A percentile compares a stretch with the other conserved stretches of the same genome.
Evolutionary conservation across 2,113 vertebrate genomes (phyloP).

Genomic region (Atractosteus spatula): DNA sequence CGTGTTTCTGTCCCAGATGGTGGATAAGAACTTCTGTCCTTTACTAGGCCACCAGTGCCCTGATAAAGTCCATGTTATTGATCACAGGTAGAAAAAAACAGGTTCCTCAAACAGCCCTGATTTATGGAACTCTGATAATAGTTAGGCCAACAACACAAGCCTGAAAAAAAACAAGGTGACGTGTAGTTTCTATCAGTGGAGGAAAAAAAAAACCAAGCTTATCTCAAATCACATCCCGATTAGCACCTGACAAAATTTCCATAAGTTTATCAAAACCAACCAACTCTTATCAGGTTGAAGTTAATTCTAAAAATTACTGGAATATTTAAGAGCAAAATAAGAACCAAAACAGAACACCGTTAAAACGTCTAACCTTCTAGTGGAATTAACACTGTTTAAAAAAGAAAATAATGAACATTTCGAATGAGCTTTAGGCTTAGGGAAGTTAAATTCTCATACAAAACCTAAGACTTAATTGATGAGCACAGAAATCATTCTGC

Average conservation of each 20-base stretch:
- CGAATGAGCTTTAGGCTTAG: no score
- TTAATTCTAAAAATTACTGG: conserved; percentile 72
- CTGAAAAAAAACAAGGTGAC: conserved; percentile 41
- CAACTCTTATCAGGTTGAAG: conserved; percentile 66
- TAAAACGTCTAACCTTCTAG: conserved; percentile 51
- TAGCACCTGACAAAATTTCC: conserved; percentile 80
- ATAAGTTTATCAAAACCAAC: conserved; percentile 71
- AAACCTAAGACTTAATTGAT: no score
- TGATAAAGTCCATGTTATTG: conserved; percentile 75
- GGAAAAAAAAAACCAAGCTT: conserved; percentile 37
- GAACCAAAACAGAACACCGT: conserved; percentile 58
- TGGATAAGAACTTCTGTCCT: conserved; percentile 71
- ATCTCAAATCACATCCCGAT: conserved; percentile 76
- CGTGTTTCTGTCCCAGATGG: conserved; percentile 61
- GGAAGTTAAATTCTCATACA: no score
- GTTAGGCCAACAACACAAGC: conserved; percentile 64
- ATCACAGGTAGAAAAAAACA: conserved; percentile 76
- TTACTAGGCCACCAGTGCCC: conserved; percentile 67
- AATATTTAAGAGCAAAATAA: conserved; percentile 65
- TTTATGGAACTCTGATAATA: conserved; percentile 73
- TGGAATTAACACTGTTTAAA: conserved; percentile 31
- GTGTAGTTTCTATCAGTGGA: conserved; percentile 12
- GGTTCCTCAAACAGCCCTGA: conserved; percentile 74
- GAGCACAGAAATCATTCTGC: no score
- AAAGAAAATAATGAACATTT: conserved; percentile 25